phyloP scores from a whole-genome alignment of 2,113 vertebrate species.

The zebrafish (Danio rerio) region DNA sequence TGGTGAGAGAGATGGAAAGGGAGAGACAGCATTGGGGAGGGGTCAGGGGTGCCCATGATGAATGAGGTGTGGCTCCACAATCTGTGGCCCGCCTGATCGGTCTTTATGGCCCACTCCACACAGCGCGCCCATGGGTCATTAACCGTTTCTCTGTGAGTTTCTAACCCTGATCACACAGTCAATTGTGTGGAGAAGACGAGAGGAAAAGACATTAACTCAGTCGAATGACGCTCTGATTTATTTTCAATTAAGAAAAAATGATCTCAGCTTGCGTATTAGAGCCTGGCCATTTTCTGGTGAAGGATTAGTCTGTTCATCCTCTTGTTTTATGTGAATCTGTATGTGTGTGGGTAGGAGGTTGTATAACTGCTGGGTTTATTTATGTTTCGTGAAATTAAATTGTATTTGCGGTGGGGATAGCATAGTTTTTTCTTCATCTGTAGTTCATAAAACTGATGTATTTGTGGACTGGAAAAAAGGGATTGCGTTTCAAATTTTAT shows the following conservation, averaged over 20 bases:
- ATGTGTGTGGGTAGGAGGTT: neutral
- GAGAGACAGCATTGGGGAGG: constrained; percentile 1
- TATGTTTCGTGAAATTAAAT: neutral
- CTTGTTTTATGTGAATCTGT: constrained; percentile 17
- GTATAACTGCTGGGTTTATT: constrained; percentile 21
- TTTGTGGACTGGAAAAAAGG: neutral
- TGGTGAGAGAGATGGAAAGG: neutral
- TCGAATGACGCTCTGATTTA: constrained; percentile 55
- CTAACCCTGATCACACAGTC: constrained; percentile 41
- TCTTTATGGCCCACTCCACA: constrained; percentile 49
- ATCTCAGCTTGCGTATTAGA: constrained; percentile 48
- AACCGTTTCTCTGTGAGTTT: constrained; percentile 48
- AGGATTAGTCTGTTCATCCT: neutral
- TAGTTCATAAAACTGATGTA: neutral
- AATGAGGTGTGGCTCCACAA: constrained; percentile 46
- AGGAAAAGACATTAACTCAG: constrained; percentile 48
- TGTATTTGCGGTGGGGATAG: neutral
- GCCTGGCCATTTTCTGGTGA: constrained; percentile 17
- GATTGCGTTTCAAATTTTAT: neutral
- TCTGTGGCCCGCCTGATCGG: constrained; percentile 52
- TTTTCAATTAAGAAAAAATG: constrained; percentile 59
- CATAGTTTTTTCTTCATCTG: constrained; percentile 17
- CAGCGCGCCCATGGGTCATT: constrained; percentile 55
- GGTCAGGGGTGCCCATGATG: constrained; percentile 33
- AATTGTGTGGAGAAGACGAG: constrained; percentile 48